phyloP scores from a whole-genome alignment of 2,797 vertebrate species.

The Synanceia verrucosa region DNA sequence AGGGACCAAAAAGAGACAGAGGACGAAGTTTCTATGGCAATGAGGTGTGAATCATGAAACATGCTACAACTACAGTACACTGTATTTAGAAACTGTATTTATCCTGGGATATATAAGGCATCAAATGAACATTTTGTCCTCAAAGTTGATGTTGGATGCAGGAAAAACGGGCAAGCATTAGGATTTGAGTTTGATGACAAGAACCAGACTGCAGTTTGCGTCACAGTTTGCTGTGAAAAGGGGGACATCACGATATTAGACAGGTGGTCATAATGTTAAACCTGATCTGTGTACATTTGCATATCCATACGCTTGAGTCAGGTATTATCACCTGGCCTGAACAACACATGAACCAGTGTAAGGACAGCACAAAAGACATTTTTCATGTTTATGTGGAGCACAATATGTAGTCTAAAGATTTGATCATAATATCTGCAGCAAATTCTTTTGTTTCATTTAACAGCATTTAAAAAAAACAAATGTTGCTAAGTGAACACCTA shows the following conservation, averaged over 20 bases:
- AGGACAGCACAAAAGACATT: background rate
- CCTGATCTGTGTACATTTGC: too few relatives aligned
- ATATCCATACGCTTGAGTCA: background rate
- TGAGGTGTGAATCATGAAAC: conserved; percentile 70
- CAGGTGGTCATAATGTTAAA: too few relatives aligned
- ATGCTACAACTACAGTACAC: too few relatives aligned
- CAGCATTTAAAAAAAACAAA: background rate
- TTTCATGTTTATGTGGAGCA: background rate
- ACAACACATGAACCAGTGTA: background rate
- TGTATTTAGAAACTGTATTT: background rate
- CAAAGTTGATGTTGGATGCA: too few relatives aligned
- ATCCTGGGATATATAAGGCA: background rate
- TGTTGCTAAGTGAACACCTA: background rate
- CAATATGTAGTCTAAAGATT: background rate
- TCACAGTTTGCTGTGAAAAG: too few relatives aligned
- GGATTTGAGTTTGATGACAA: too few relatives aligned
- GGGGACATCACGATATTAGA: too few relatives aligned
- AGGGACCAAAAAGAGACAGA: conserved; percentile 82
- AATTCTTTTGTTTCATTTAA: background rate
- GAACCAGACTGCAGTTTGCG: too few relatives aligned
- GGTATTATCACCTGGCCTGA: background rate
- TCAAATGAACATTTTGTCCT: too few relatives aligned
- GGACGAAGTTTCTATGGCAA: conserved; percentile 80
- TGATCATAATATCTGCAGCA: background rate
- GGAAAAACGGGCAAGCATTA: too few relatives aligned